Evolutionary conservation across 1,140 invertebrate species (phyloP).

Genomic region (Macrosteles quadrilineatus): DNA sequence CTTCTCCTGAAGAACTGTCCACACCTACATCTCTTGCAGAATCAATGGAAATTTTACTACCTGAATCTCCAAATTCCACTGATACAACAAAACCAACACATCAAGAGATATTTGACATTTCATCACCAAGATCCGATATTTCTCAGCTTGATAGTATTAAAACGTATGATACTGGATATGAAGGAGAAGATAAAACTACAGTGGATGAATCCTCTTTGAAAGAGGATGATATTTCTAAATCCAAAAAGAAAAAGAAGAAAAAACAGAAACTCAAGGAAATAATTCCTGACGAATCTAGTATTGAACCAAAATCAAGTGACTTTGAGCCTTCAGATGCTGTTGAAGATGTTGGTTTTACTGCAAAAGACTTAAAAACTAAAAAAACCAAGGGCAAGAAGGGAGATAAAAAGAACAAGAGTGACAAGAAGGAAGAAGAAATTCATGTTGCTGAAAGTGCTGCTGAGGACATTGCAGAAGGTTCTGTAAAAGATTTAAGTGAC

Average conservation of each 20-base stretch:
- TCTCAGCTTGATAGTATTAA: conserved; percentile 20
- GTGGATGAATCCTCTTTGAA: conserved; percentile 53
- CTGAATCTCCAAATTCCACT: conserved; percentile 51
- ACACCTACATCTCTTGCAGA: conserved; percentile 60
- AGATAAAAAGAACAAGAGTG: conserved; percentile 36
- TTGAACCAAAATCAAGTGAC: conserved; percentile 48
- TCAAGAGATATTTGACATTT: conserved; percentile 28
- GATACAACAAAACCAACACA: conserved; percentile 56
- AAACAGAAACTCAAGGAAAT: conserved; percentile 54
- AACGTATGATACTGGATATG: conserved; percentile 55
- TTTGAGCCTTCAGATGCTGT: conserved; percentile 41
- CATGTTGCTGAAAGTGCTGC: conserved; percentile 10
- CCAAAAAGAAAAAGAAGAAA: conserved; percentile 56
- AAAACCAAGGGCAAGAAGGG: conserved; percentile 8
- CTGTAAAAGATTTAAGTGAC: conserved; percentile 26
- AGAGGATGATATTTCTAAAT: conserved; percentile 48
- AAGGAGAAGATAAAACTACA: conserved; percentile 58
- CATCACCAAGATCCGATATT: conserved; percentile 22
- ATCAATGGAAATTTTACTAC: conserved; percentile 60
- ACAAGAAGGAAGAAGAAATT: conserved; percentile 37
- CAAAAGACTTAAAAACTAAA: conserved; percentile 16
- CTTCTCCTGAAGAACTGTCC: conserved; percentile 46
- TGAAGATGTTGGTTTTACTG: conserved; percentile 44
- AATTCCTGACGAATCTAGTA: conserved; percentile 50
- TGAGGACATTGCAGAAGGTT: conserved; percentile 23